Conservation (phyloP, 2,113 vertebrate genomes). For the Petroica traversi region DNA sequence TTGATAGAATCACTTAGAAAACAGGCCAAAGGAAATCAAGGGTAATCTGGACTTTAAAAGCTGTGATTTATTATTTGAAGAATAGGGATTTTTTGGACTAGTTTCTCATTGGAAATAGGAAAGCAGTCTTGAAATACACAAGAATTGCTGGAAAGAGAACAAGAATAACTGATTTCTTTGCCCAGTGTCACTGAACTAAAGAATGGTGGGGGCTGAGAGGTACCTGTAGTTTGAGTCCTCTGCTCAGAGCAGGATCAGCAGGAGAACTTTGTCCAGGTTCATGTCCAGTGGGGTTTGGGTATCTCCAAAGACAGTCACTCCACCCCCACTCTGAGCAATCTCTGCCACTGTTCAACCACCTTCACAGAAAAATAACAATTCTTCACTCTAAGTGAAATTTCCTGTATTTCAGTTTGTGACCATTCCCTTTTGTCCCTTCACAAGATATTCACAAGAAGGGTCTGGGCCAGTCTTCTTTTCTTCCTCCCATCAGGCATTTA, state of each 20-base stretch:
- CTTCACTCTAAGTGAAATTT: neutral
- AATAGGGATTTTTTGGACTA: neutral
- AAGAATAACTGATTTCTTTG: neutral
- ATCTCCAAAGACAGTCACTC: neutral
- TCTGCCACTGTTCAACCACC: neutral
- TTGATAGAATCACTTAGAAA: neutral
- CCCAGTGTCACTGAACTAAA: neutral
- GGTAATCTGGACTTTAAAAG: neutral
- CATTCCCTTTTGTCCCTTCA: neutral
- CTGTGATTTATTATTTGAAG: neutral
- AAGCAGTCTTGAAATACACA: neutral
- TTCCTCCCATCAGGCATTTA: neutral
- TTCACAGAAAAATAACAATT: neutral
- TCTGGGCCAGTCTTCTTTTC: neutral
- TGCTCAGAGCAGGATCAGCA: neutral
- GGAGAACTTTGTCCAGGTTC: neutral
- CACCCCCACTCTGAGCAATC: neutral
- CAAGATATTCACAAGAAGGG: neutral
- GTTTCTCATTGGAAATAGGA: neutral
- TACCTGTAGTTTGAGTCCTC: neutral
- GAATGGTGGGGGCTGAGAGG: neutral
- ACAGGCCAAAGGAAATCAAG: neutral
- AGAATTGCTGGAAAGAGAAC: neutral
- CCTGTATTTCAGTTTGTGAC: neutral
- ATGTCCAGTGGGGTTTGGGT: neutral